Conservation (phyloP, 2,113 vertebrate genomes). For the Plecotus auritus region DNA sequence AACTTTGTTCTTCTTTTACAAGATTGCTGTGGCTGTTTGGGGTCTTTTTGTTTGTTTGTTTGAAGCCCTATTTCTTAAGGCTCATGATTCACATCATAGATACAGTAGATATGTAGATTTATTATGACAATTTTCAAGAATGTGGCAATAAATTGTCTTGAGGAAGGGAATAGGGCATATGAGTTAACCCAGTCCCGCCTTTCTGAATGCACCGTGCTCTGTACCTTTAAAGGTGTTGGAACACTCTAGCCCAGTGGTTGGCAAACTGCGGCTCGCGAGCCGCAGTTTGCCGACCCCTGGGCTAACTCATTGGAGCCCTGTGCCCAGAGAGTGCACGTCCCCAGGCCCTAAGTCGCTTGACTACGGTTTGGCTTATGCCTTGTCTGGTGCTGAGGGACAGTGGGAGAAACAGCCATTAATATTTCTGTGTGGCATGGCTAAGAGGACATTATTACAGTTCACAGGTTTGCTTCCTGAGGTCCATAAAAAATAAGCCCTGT, state of each 20-base stretch:
- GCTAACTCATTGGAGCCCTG: not conserved
- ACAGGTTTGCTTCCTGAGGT: not conserved
- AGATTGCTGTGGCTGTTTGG: too few species aligned
- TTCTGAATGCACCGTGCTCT: not conserved
- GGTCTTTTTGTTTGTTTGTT: too few species aligned
- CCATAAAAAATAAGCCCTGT: not conserved
- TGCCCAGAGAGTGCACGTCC: not conserved
- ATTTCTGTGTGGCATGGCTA: not conserved
- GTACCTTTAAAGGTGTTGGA: not conserved
- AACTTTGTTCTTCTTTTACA: too few species aligned
- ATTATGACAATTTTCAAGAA: not conserved
- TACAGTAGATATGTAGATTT: not conserved
- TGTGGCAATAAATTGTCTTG: not conserved
- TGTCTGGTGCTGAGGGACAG: not conserved
- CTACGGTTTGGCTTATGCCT: not conserved
- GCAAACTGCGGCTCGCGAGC: too few species aligned
- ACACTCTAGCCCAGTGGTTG: not conserved
- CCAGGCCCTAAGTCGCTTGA: not conserved
- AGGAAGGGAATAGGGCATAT: not conserved
- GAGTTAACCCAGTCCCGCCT: not conserved
- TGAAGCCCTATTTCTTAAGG: not conserved
- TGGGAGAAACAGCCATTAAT: not conserved
- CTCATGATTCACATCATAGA: not conserved
- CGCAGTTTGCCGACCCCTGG: not conserved
- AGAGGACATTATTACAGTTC: not conserved